Base-by-base conservation (phyloP, 2,888 invertebrate species). In the Hypomecis punctinalis region DNA sequence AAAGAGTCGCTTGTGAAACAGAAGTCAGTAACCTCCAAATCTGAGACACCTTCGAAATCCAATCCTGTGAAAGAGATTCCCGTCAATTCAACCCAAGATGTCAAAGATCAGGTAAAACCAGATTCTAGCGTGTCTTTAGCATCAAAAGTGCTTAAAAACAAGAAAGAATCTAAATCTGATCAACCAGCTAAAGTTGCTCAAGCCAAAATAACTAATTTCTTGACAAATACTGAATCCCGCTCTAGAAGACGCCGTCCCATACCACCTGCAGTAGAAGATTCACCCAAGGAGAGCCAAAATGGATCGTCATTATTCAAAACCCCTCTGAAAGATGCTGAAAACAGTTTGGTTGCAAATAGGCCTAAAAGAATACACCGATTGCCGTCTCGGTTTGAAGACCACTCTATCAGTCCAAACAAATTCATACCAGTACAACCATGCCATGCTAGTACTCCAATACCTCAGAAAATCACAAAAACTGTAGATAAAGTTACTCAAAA, bases 331-430 rank as follows among this genome's bases (percentile, higher is more conserved):
- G 75, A 76, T 63, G 55, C 71, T 49, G 81, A 86, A 45, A 78
- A 66, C 46, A 87, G 83, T 70, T 73, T 89, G 62, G 57, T 84
- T 42, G 76, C 69, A 7, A 80, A 72, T 52, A 78, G 88, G 6
- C 90, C 90, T 1, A 89, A 82, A 69, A 86, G 91, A 66, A 79
- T 87, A 42, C 83, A 84, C 61, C 77, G 85, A 9, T 71, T 92
- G 37, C 92, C 92, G 59, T 86, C 86, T 3, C 85, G 82, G 47
- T 89, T 89, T 77, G 83, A 87, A 45, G 86, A 90, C 13, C 85
- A 90, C 71, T 85, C 83, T 6, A 69, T 88, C 10, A 92, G 91
- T 66, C 91, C 91, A 33, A 81, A 71, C 58, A 89, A 89, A 59
- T 85, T 79, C 67, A 75, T 85, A 61, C 82, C 85, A 10, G 78